Base-by-base conservation (phyloP, 2,797 vertebrate species). In the Calcarius lapponicus region DNA sequence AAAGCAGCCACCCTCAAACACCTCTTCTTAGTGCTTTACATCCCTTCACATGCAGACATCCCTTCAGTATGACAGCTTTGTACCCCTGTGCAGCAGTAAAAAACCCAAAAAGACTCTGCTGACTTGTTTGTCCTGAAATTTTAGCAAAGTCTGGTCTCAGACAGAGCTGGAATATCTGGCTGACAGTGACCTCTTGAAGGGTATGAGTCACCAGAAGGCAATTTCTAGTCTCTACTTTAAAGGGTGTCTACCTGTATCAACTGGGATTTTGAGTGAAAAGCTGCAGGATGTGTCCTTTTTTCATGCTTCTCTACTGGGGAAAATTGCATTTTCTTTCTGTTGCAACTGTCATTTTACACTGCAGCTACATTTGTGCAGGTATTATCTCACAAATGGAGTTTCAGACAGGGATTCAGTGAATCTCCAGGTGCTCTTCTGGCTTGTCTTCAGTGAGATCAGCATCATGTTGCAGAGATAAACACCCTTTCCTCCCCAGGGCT, bases 311-410 rank as follows among this genome's bases (percentile, higher is more conserved):
- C 34, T 56, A 13, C 60, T 38, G 36, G 57, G 48, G 48, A 24
- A 45, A 92, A 80, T 50, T n/a, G 62, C 25, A n/a, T 93, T 93
- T 92, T 75, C 70, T 72, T 80, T 84, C 58, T 80, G 31, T 64
- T 69, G 25, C 57, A 58, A 3, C 48, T 93, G 75, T 75, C 12
- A 6, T 73, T 73, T 84, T 86, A 31, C 58, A 43, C 47, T 3
- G 8, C 54, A 56, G 70, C 62, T 48, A 3, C 29, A 4, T 60
- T 88, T 3, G 1, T 61, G 66, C 50, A 38, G 56, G 51, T 48
- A 18, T 88, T 92, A 21, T 36, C 58, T 92, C 29, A 31, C 32
- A 61, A 61, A 74, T 57, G 25, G 57, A 6, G 83, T 88, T 93
- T 88, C 67, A 85, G 94, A 11, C 1, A 7, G 71, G n/a, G 36